A percentile compares a stretch with the other conserved stretches of the same genome.
These are phyloP conservation scores for Sebastes reedi DNA, from an alignment of 2,797 vertebrate genomes.

Conservation along the genomic window DNA sequence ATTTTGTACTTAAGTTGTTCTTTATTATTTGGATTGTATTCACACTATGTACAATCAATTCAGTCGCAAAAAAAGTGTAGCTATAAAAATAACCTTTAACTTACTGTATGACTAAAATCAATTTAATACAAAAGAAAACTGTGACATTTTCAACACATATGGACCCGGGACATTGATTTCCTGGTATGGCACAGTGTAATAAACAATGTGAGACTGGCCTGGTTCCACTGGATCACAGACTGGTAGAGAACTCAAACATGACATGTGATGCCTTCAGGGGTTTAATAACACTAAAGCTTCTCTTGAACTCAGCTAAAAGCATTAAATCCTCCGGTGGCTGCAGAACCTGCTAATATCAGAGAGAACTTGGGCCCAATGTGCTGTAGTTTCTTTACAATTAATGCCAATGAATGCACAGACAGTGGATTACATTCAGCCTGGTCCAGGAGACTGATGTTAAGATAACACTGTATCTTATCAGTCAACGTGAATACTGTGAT, in stretches of 20 bases:
- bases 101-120: slow-evolving; percentile 34
- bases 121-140: slow-evolving; percentile 51
- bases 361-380: neutral
- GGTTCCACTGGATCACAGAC: slow-evolving; percentile 15
- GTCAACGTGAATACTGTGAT: neutral
- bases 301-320: neutral
- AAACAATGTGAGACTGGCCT: slow-evolving; percentile 32
- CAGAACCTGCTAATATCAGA: neutral
- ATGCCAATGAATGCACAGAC: slow-evolving; percentile 10
- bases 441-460: slow-evolving; percentile 15
- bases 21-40: slow-evolving; percentile 47
- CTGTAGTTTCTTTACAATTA: neutral
- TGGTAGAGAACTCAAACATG: neutral
- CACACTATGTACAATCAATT: slow-evolving; percentile 64
- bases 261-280: neutral
- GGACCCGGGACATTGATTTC: slow-evolving; percentile 33
- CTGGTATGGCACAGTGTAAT: slow-evolving; percentile 38
- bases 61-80: slow-evolving; percentile 33
- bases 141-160: slow-evolving; percentile 24
- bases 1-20: neutral
- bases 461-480: slow-evolving; percentile 17
- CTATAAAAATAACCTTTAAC: slow-evolving; percentile 75
- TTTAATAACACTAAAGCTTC: slow-evolving; percentile 15
- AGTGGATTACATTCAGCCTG: slow-evolving; percentile 26
- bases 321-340: neutral